phyloP scores from a whole-genome alignment of 2,113 vertebrate species.

The Vombatus ursinus region DNA sequence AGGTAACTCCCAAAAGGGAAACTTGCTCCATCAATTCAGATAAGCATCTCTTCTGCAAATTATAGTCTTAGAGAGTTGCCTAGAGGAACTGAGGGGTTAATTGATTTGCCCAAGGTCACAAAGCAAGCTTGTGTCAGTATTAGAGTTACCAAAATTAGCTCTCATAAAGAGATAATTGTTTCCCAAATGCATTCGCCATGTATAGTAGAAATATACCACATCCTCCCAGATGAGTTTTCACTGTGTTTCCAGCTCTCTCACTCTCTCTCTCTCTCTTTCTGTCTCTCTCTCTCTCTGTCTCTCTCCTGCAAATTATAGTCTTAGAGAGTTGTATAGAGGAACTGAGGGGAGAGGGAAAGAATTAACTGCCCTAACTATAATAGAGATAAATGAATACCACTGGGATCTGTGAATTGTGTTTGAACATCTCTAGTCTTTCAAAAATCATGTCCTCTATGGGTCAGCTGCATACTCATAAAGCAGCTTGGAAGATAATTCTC shows the following conservation, averaged over 20 bases:
- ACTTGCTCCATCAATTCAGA: background rate
- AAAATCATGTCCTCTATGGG: background rate
- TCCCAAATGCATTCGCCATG: background rate
- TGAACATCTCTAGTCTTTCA: background rate
- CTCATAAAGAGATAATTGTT: background rate
- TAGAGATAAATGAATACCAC: background rate
- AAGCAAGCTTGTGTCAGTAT: background rate
- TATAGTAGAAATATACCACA: background rate
- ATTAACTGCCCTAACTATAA: background rate
- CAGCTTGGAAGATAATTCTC: background rate
- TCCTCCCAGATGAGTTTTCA: background rate
- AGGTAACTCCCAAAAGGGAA: background rate
- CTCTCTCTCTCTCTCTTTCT: slow-evolving; percentile 17
- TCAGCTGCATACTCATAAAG: background rate
- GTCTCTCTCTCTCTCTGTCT: background rate
- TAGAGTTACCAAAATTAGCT: background rate
- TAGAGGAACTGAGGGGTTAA: background rate
- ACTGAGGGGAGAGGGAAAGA: background rate
- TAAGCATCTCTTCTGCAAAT: background rate
- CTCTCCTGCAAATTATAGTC: too few relatives aligned
- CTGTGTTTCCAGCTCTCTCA: slow-evolving; percentile 42
- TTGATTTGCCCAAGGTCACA: background rate
- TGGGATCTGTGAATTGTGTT: background rate
- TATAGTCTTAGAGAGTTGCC: background rate
- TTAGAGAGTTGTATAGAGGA: too few relatives aligned